Evolutionary conservation across 2,888 invertebrate genomes (phyloP).

Genomic region (Lamellibrachia columna): DNA sequence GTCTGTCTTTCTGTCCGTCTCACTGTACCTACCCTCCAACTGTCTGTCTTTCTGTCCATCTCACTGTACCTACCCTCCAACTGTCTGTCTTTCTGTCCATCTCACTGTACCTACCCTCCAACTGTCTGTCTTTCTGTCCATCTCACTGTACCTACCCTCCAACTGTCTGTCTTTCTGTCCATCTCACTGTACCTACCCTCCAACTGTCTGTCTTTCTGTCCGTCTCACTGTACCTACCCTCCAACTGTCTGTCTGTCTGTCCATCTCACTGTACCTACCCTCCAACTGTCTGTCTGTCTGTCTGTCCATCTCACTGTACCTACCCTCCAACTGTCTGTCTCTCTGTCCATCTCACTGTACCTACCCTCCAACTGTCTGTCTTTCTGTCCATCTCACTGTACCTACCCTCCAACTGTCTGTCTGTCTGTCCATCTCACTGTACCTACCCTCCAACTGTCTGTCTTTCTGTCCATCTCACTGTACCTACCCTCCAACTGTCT

Average conservation of each 20-base stretch:
- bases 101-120: neutral
- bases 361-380: neutral
- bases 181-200: neutral
- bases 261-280: neutral
- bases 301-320: neutral
- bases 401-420: neutral
- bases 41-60: neutral
- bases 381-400: neutral
- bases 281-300: neutral
- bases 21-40: neutral
- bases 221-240: neutral
- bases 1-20: too few species aligned
- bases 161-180: neutral
- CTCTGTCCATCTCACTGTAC: neutral
- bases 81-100: neutral
- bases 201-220: neutral
- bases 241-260: neutral
- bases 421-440: neutral
- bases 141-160: neutral
- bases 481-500: neutral
- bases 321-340: neutral
- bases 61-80: neutral
- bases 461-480: neutral
- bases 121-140: neutral
- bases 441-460: neutral